Evolutionary conservation across 2,888 invertebrate genomes (phyloP).

Genomic region (Nesidiocoris tenuis): DNA sequence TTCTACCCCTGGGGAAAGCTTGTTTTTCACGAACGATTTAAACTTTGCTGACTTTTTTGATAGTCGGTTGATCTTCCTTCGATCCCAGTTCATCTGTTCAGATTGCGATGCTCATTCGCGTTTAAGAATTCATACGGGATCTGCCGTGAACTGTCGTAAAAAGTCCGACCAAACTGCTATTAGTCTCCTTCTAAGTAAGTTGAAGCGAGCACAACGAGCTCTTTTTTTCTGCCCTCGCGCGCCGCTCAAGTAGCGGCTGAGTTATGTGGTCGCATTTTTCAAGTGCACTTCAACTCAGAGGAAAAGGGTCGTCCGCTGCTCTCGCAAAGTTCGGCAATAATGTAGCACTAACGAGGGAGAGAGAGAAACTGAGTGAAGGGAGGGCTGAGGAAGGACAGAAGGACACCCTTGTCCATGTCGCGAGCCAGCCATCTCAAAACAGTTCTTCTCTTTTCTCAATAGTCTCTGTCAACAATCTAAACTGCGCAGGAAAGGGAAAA

Average conservation of each 20-base stretch:
- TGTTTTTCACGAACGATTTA: neutral
- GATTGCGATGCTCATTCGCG: neutral
- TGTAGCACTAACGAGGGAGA: slow-evolving; percentile 19
- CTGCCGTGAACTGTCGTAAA: neutral
- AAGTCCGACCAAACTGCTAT: slow-evolving; percentile 10
- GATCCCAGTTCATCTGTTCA: neutral
- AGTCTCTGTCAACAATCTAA: neutral
- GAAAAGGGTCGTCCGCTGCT: slow-evolving; percentile 17
- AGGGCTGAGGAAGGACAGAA: neutral
- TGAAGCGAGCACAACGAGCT: slow-evolving; percentile 19
- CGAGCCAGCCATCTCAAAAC: neutral
- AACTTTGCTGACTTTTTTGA: neutral
- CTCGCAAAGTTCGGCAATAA: slow-evolving; percentile 25
- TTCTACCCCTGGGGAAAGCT: neutral
- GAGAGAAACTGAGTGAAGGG: too few relatives aligned
- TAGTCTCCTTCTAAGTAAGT: slow-evolving; percentile 18
- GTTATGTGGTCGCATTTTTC: slow-evolving; percentile 26
- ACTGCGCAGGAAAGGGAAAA: neutral
- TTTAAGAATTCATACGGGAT: neutral
- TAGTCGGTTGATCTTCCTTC: neutral
- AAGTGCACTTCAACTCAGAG: slow-evolving; percentile 28
- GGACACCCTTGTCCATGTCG: neutral
- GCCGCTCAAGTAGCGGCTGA: slow-evolving; percentile 5
- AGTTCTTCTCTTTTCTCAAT: neutral
- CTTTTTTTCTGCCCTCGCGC: slow-evolving; percentile 1